Evolutionary conservation across 1,140 invertebrate genomes (phyloP).

Genomic region (Whitmania pigra): DNA sequence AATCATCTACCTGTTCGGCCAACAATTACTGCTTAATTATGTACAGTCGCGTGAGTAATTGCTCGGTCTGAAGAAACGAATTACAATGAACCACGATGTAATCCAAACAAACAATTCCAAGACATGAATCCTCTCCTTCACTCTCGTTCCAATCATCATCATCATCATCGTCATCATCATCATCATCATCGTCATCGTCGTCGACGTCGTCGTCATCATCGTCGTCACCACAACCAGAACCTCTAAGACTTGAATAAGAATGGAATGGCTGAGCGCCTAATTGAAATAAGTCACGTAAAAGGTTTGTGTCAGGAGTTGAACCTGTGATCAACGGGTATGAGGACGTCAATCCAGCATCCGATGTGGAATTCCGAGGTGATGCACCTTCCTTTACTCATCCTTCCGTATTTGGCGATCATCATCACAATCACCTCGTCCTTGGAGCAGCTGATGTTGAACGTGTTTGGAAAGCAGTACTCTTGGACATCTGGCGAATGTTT

Average conservation of each 20-base stretch:
- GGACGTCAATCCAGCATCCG: conserved; percentile 14
- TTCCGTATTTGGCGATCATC: conserved; percentile 9
- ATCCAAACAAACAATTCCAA: conserved; percentile 3
- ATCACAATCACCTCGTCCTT: conserved; percentile 18
- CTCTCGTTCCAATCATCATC: not conserved
- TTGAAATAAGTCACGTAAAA: too few relatives aligned
- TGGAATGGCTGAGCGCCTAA: too few relatives aligned
- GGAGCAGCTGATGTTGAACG: conserved; percentile 15
- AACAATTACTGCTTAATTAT: too few relatives aligned
- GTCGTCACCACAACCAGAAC: not conserved
- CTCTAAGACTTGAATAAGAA: not conserved
- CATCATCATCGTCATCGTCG: conserved; percentile 13
- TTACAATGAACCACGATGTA: too few relatives aligned
- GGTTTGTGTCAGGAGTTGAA: not conserved
- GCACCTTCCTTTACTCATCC: conserved; percentile 14
- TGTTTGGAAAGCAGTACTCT: conserved; percentile 15
- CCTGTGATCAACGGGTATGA: conserved; percentile 8
- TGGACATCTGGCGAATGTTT: conserved; percentile 11
- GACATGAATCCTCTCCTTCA: not conserved
- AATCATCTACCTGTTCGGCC: too few relatives aligned
- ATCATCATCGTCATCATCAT: conserved; percentile 12
- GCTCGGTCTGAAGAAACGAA: too few relatives aligned
- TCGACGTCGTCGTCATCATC: conserved; percentile 6
- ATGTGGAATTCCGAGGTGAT: conserved; percentile 14
- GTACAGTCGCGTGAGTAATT: too few relatives aligned